phyloP scores from a whole-genome alignment of 1,140 invertebrate species.

The Zophobas morio region DNA sequence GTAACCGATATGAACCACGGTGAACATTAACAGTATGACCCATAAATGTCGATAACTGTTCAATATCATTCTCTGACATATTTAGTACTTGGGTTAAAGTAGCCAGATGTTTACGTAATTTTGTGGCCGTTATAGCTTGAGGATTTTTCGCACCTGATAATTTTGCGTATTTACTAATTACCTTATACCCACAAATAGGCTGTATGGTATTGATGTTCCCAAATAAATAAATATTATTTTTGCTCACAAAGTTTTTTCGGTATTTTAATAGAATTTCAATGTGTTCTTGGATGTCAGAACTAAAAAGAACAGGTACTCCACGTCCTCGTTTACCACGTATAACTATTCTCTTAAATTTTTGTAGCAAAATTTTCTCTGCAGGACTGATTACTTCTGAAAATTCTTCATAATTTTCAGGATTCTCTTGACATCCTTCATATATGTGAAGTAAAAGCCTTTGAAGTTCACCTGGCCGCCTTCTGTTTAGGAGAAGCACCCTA shows the following conservation, averaged over 20 bases:
- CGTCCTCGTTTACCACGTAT: conserved; percentile 51
- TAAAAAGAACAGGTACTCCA: conserved; percentile 56
- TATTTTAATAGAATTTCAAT: conserved; percentile 11
- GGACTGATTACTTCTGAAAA: conserved; percentile 42
- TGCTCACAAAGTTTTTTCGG: conserved; percentile 51
- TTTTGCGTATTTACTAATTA: conserved; percentile 58
- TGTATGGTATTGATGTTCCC: conserved; percentile 51
- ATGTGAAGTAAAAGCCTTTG: conserved; percentile 46
- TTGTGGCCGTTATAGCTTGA: conserved; percentile 46
- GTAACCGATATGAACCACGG: conserved; percentile 49
- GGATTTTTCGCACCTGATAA: no score
- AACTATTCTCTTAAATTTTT: conserved; percentile 47
- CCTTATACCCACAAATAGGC: conserved; percentile 60
- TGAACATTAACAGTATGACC: no score
- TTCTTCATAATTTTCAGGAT: conserved; percentile 52
- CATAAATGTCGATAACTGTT: conserved; percentile 50
- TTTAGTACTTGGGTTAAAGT: conserved; percentile 63
- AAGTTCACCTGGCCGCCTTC: conserved; percentile 58
- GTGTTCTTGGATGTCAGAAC: conserved; percentile 38
- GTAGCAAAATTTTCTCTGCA: conserved; percentile 51
- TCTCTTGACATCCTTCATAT: conserved; percentile 12
- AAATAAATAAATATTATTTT: conserved; percentile 61
- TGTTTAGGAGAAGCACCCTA: conserved; percentile 55
- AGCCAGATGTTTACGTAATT: conserved; percentile 63
- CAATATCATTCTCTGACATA: conserved; percentile 60